Conservation (phyloP, 2,888 invertebrate species). For the Teleiodes luculella region DNA sequence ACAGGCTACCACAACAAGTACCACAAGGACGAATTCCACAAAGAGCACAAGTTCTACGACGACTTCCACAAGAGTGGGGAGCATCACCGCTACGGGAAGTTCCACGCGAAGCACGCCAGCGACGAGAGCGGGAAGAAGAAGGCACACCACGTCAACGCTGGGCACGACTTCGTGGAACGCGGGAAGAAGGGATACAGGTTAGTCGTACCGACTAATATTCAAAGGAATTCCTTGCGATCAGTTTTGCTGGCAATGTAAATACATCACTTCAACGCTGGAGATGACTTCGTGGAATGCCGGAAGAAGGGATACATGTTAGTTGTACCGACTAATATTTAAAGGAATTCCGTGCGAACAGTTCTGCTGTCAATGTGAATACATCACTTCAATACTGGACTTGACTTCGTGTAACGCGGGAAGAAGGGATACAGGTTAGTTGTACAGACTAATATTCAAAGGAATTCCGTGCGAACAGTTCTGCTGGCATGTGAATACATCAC, state of each 20-base stretch:
- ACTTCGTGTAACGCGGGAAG: slow-evolving; percentile 80
- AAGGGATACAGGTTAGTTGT: no score
- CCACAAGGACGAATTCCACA: slow-evolving; percentile 88
- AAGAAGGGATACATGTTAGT: slow-evolving; percentile 74
- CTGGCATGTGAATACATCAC: slow-evolving; percentile 79
- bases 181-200: slow-evolving; percentile 82
- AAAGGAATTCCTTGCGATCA: no score
- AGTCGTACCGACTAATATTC: no score
- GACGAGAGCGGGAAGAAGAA: slow-evolving; percentile 83
- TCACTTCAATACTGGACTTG: slow-evolving; percentile 80
- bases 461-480: no score
- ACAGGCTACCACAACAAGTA: slow-evolving; percentile 86
- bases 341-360: slow-evolving; percentile 82
- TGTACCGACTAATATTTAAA: no score
- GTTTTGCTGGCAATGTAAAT: no score
- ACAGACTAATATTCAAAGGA: no score
- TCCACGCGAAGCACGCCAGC: slow-evolving; percentile 81
- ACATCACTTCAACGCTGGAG: slow-evolving; percentile 79
- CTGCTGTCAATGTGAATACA: slow-evolving; percentile 80
- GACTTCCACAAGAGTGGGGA: slow-evolving; percentile 85
- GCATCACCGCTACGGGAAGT: slow-evolving; percentile 83
- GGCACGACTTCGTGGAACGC: slow-evolving; percentile 79
- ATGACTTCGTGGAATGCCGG: slow-evolving; percentile 80
- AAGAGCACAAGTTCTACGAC: slow-evolving; percentile 88
- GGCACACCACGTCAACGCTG: slow-evolving; percentile 80